Percentiles rank a stretch among this genome's conserved stretches.
Conservation (phyloP, 2,113 vertebrate genomes). For the Nymphicus hollandicus region DNA sequence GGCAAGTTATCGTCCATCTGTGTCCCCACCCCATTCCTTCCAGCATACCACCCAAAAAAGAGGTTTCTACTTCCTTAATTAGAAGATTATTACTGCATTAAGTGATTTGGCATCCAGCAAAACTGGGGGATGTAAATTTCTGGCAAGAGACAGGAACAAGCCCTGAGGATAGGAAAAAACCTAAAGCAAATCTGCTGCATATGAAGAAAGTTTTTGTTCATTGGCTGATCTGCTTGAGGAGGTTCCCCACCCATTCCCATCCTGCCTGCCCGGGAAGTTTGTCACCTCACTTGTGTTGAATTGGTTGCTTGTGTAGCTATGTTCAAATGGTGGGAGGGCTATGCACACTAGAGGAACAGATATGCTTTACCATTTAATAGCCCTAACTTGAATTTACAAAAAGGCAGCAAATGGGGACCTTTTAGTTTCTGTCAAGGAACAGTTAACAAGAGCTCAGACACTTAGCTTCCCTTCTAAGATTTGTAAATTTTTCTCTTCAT, state of each 20-base stretch:
- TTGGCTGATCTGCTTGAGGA: background rate
- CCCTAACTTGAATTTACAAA: background rate
- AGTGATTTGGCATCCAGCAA: background rate
- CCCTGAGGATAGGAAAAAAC: background rate
- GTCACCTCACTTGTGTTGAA: background rate
- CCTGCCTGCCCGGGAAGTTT: background rate
- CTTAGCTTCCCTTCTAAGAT: background rate
- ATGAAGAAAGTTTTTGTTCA: constrained; percentile 29
- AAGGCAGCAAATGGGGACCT: background rate
- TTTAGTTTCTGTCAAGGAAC: background rate
- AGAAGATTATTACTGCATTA: background rate
- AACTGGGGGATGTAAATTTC: background rate
- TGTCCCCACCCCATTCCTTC: background rate
- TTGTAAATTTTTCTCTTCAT: background rate
- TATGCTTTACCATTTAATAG: background rate
- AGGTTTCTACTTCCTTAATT: background rate
- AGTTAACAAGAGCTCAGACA: background rate
- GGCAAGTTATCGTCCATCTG: background rate
- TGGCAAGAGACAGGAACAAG: background rate
- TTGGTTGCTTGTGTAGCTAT: constrained; percentile 4
- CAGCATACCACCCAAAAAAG: background rate
- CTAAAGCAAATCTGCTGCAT: background rate
- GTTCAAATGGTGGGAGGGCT: background rate
- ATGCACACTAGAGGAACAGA: background rate
- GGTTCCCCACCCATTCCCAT: background rate